Evolutionary conservation across 2,888 invertebrate species (phyloP).

Genomic region (Iphiclides podalirius): DNA sequence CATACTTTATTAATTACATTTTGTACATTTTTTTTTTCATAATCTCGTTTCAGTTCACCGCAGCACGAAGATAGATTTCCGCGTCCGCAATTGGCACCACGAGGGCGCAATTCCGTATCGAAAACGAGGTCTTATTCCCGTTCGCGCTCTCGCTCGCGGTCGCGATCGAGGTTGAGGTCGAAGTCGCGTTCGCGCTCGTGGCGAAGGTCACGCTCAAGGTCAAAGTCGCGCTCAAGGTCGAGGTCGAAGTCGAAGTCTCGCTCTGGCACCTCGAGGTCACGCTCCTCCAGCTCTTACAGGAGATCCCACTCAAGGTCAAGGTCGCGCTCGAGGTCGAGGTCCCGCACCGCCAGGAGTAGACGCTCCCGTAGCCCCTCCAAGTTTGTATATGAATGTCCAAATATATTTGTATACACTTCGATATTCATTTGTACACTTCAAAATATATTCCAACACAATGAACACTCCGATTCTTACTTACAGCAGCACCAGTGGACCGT

Average conservation of each 20-base stretch:
- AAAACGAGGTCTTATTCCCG: constrained; percentile 41
- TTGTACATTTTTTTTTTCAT: too few relatives aligned
- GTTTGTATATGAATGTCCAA: constrained; percentile 47
- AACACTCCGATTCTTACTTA: too few relatives aligned
- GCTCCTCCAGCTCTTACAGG: constrained; percentile 56
- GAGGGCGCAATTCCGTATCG: constrained; percentile 42
- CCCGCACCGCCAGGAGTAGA: constrained; percentile 46
- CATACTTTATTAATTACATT: too few relatives aligned
- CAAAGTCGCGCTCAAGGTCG: constrained; percentile 38
- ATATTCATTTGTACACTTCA: too few relatives aligned
- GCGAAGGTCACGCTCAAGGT: constrained; percentile 34
- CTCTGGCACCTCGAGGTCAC: constrained; percentile 41
- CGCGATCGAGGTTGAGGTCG: constrained; percentile 39
- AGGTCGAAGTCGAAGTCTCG: constrained; percentile 49
- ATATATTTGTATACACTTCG: too few relatives aligned
- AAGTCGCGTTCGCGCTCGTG: constrained; percentile 36
- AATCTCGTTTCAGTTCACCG: constrained; percentile 46
- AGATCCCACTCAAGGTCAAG: constrained; percentile 47
- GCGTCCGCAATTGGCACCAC: constrained; percentile 54
- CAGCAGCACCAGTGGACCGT: constrained; percentile 43
- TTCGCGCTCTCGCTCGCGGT: constrained; percentile 40
- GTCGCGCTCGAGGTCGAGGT: constrained; percentile 44
- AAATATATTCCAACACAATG: too few relatives aligned
- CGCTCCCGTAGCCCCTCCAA: constrained; percentile 60
- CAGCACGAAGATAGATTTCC: constrained; percentile 33